phyloP scores from a whole-genome alignment of 2,888 invertebrate genomes.

The Amphipyra tragopoginis region DNA sequence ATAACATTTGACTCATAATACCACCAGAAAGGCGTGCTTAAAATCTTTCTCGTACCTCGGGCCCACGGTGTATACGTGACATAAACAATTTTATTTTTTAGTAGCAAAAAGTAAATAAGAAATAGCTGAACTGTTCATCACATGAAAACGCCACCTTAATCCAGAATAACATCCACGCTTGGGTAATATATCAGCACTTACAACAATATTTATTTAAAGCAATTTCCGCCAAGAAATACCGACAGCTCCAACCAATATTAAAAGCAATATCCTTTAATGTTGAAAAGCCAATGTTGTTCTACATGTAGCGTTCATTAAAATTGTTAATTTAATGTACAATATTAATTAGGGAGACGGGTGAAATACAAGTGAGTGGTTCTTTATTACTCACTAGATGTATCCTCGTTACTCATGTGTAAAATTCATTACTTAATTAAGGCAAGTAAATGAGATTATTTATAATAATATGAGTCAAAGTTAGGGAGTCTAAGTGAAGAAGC shows the following conservation, averaged over 20 bases:
- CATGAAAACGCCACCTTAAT: conserved; percentile 4
- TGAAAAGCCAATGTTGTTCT: conserved; percentile 3
- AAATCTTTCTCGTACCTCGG: no score
- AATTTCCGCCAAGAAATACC: conserved; percentile 5
- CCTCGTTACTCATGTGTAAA: no score
- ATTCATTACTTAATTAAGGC: no score
- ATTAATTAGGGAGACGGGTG: conserved; percentile 8
- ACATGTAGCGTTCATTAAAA: conserved; percentile 6
- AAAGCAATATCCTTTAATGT: conserved; percentile 22
- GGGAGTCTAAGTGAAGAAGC: no score
- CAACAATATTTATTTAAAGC: conserved; percentile 28
- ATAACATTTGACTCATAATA: no score
- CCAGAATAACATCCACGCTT: no score
- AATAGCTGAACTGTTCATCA: neutral
- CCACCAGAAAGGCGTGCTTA: no score
- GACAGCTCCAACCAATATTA: conserved; percentile 6
- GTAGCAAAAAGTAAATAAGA: no score
- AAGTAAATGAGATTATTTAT: no score
- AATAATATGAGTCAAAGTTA: no score
- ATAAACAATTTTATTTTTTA: no score
- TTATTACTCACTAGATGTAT: neutral
- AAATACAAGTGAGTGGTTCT: neutral
- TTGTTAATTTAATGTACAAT: conserved; percentile 8
- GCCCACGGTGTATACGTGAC: no score
- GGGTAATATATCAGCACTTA: conserved; percentile 10